Base-by-base conservation (phyloP, 2,113 vertebrate species). In the Mustela lutreola region DNA sequence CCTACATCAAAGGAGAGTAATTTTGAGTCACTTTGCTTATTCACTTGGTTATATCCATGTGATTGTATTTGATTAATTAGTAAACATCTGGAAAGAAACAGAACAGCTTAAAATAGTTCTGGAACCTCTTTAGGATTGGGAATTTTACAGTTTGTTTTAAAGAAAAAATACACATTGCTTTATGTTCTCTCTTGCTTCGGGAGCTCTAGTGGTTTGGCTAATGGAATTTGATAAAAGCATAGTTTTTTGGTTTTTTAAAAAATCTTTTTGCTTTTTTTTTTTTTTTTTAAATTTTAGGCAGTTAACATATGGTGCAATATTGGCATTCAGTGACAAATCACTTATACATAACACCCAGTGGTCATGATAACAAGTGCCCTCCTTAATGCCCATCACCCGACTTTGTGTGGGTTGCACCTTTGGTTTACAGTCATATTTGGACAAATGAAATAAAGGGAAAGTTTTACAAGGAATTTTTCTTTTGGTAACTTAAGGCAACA, bases 11-110 rank as follows among this genome's bases (percentile, higher is more conserved):
- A 91, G 53, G 50, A 94, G 26, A 67, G 16, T 90, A 22, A 53
- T 78, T 95, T 89, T 83, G 70, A 89, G 36, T 73, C 45, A 65
- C 31, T 71, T 94, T 78, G 67, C 21, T 82, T 96, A 22, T 75
- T 15, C 11, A 76, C 89, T 95, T 95, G 56, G 31, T 86, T 90
- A 53, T 87, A 67, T 56, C 28, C 8, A 53, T 84, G 10, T 75
- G 93, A 92, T 94, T 70, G 75, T 63, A 50, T 50, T 62, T 92
- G 36, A 60, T 89, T 70, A 85, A 70, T 24, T 89, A 71, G 45
- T 81, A 96, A 84, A 89, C 31, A 36, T 79, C 92, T 70, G 26
- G 70, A 84, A 95, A 96, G 65, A 88, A 94, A 65, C 26, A 89
- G 14, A 5, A 80, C 28, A 70, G 7, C 3, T 88, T 71, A 45